A percentile compares a stretch with the other conserved stretches of the same genome.
Conservation (phyloP, 2,113 vertebrate genomes). For the Rhegmatorhina hoffmannsi region DNA sequence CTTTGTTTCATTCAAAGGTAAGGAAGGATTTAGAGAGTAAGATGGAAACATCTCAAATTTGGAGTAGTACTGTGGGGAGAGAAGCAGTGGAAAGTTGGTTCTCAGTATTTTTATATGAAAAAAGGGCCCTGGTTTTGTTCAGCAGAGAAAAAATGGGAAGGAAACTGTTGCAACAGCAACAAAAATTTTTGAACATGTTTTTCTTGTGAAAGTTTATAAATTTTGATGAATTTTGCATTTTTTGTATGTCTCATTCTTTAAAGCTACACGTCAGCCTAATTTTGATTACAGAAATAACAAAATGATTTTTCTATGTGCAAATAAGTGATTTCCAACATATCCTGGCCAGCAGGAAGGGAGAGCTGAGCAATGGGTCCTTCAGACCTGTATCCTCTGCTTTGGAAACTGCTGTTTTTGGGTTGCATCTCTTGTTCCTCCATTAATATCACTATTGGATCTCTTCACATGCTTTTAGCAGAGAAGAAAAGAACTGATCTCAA, state of each 20-base stretch:
- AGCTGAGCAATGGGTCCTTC: not conserved
- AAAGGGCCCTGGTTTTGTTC: not conserved
- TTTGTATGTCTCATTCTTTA: not conserved
- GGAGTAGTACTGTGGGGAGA: not conserved
- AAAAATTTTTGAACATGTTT: not conserved
- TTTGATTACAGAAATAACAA: not conserved
- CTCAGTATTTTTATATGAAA: not conserved
- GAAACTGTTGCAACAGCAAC: not conserved
- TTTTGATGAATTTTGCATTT: not conserved
- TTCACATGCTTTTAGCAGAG: not conserved
- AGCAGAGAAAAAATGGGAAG: accelerated
- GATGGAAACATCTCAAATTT: not conserved
- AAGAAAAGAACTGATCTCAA: not conserved
- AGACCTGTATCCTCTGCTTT: not conserved
- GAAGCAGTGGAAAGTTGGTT: not conserved
- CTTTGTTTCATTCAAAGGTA: not conserved
- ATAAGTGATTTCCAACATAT: not conserved
- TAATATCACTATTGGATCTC: not conserved
- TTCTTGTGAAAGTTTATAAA: not conserved
- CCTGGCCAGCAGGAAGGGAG: not conserved
- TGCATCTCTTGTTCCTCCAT: not conserved
- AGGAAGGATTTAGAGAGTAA: not conserved
- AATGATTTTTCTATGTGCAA: not conserved
- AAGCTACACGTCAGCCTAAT: not conserved
- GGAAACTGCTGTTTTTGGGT: not conserved